Base-by-base conservation (phyloP, 2,888 invertebrate species). In the Glyphotaelius pellucidus region DNA sequence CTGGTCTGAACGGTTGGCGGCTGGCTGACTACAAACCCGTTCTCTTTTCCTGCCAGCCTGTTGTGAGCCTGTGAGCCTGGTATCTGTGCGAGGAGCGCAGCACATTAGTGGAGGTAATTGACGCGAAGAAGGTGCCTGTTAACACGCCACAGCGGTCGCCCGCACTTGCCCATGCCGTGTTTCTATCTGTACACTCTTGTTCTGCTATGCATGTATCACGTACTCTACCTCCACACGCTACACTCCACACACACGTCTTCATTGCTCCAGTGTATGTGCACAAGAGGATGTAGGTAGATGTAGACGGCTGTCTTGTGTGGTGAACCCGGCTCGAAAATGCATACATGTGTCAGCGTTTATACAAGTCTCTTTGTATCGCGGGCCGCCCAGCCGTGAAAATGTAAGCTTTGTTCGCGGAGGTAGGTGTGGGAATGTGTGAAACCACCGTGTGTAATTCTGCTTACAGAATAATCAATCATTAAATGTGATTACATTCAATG, bases 61-160 rank as follows among this genome's bases (percentile, higher is more conserved):
- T 35, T 35, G 35, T 35, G 2, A 2, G 35, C 35, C 35, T 90
- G 90, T 35, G 5, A 85, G 89, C 85, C 80, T 85, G 85, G 42
- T 84, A 91, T 47, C 91, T 83, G 89, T 35, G 67, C 83, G 88
- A 89, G 90, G 90, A 92, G 90, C 80, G 86, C 88, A 89, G 92
- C 88, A 89, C 90, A 92, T 92, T 92, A 92, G 92, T 85, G 90
- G 89, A 92, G 92, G 89, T 92, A 92, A 92, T 92, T 92, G 92
- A 92, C 92, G 92, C 92, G 90, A 90, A 89, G 92, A 90, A 90
- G 90, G 90, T 90, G 90, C 83, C 90, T 89, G 92, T 92, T 92
- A 90, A 90, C 92, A 92, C 92, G 90, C 90, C 90, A 89, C 81
- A 81, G 91, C 87, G 86, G 86, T 90, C 86, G 86, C 30, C 80